Conservation (phyloP, 2,888 invertebrate species). For the Chrysina gloriosa region DNA sequence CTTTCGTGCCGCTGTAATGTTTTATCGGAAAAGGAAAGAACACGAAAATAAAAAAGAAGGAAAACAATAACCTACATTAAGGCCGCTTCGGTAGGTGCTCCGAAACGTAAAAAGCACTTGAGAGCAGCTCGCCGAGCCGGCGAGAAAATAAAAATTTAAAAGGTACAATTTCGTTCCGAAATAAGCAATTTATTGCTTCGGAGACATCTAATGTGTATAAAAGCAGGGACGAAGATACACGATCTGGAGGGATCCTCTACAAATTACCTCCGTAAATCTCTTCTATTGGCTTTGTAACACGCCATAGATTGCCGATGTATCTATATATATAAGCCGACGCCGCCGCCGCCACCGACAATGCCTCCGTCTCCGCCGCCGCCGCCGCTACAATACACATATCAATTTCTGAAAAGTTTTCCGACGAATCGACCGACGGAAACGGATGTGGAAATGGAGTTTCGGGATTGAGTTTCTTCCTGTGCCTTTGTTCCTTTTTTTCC, state of each 20-base stretch:
- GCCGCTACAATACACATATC: constrained; percentile 38
- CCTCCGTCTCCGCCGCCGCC: too few relatives aligned
- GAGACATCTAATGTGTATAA: constrained; percentile 33
- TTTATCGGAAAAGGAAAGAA: too few relatives aligned
- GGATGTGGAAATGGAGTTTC: neutral
- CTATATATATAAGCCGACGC: constrained; percentile 30
- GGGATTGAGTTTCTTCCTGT: neutral
- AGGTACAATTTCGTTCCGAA: constrained; percentile 35
- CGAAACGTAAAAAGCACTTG: too few relatives aligned
- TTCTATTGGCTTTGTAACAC: constrained; percentile 36
- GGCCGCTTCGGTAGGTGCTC: too few relatives aligned
- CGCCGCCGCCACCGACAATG: too few relatives aligned
- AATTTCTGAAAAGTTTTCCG: constrained; percentile 29
- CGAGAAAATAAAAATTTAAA: constrained; percentile 28
- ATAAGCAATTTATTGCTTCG: constrained; percentile 37
- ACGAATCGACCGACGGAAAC: neutral
- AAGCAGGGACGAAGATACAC: constrained; percentile 34
- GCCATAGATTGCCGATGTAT: constrained; percentile 38
- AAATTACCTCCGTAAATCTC: constrained; percentile 41
- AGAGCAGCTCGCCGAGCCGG: too few relatives aligned
- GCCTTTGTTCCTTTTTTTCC: neutral
- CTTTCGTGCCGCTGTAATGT: too few relatives aligned
- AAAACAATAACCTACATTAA: too few relatives aligned
- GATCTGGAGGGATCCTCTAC: constrained; percentile 31
- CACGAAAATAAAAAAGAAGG: too few relatives aligned